Evolutionary conservation across 2,113 vertebrate genomes (phyloP), one percentile per base, ranked within the genome.

Genomic region (Pionites leucogaster): DNA sequence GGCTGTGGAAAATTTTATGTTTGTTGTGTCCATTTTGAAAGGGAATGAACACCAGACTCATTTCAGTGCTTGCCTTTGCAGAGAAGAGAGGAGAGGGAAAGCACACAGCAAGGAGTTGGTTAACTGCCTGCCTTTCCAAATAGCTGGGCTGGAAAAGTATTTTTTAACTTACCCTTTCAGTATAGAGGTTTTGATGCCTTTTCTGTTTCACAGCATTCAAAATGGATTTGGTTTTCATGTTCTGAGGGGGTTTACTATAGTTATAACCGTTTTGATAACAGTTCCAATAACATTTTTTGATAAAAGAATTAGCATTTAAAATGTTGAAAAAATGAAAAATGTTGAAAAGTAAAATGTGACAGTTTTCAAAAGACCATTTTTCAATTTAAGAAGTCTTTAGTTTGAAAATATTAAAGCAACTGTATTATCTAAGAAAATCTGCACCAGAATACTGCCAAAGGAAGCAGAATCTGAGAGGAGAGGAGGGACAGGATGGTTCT

Each of bases 251-350:
- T 84, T 95, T 91, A 52, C 59, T 53, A 67, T 53, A 67, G 65
- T 92, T 94, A 87, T 72, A 95, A 83, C 41, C 4, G 42, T 93
- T 91, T 85, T 93, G 77, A 69, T 93, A 93, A 87, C 44, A 77
- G 91, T 92, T 87, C 24, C 57, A 94, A 35, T 91, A 92, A 82
- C 11, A 53, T 71, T 90, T 92, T 89, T 79, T 91, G 37, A 93
- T 89, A 93, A 95, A 87, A 86, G 83, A 91, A 95, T 93, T 93
- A 94, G 57, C 72, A 78, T 93, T 81, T 93, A 24, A 94, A 93
- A 88, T 86, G 29, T 80, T 88, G 23, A 65, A 82, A 83, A 91
- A 92, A 68, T 76, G 47, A 91, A 84, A 88, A 94, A 75, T 62
- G 8, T 82, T 85, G 65, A 68, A 72, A 84, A 91, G 46, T 76